These are phyloP conservation scores for Hyposmocoma kahamanoa DNA, from an alignment of 1,140 invertebrate genomes.

Conservation along the genomic window DNA sequence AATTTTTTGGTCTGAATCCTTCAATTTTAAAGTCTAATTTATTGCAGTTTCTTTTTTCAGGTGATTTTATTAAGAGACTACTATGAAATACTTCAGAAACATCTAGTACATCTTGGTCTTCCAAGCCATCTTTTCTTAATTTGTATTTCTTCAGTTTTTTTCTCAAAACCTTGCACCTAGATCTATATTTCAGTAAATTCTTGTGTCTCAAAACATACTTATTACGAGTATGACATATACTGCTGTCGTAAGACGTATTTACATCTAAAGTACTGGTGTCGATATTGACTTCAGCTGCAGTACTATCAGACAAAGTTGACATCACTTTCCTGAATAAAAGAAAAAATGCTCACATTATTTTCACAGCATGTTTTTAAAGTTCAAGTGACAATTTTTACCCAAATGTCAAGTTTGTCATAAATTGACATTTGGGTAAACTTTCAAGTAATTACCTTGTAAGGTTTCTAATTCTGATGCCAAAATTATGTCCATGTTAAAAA, in stretches of 20 bases:
- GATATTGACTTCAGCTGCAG: no score
- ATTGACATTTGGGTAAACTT: no score
- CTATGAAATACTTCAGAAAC: constrained; percentile 41
- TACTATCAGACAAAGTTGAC: constrained; percentile 24
- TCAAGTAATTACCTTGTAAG: no score
- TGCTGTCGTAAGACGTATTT: no score
- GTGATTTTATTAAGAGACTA: constrained; percentile 47
- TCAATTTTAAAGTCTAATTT: constrained; percentile 9
- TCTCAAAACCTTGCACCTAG: constrained; percentile 36
- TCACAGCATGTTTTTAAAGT: no score
- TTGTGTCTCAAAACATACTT: no score
- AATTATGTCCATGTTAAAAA: no score
- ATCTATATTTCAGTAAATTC: constrained; percentile 37
- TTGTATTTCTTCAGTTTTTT: constrained; percentile 60
- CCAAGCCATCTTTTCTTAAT: constrained; percentile 48
- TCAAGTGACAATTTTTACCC: no score
- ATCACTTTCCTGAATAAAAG: constrained; percentile 25
- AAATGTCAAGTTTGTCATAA: no score
- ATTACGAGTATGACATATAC: no score
- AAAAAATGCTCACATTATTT: no score
- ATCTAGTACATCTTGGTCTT: constrained; percentile 58
- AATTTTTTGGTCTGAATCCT: constrained; percentile 33
- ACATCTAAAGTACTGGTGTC: constrained; percentile 6
- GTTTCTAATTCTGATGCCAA: no score
- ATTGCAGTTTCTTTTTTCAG: constrained; percentile 4